These are phyloP conservation scores for Cyphomyrus plagiostoma DNA, from an alignment of 2,113 vertebrate species.

Conservation along the genomic window DNA sequence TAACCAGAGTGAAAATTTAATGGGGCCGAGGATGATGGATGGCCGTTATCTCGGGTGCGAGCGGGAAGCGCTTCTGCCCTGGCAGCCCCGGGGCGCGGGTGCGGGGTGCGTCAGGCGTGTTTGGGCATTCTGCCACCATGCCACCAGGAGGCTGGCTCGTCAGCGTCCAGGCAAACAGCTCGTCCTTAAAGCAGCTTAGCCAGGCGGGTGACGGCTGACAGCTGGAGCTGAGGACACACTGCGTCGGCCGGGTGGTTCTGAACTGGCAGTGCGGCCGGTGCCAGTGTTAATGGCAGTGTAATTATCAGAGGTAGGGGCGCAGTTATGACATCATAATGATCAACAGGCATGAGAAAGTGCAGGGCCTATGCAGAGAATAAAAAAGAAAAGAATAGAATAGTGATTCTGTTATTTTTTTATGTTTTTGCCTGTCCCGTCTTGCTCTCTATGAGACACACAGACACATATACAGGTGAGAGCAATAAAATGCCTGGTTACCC, in stretches of 20 bases:
- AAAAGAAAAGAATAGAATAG: background rate
- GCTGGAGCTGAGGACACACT: background rate
- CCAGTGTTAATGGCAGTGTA: background rate
- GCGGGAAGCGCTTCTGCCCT: conserved; percentile 36
- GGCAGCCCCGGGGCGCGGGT: conserved; percentile 45
- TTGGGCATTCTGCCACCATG: background rate
- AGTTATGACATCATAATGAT: background rate
- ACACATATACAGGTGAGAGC: background rate
- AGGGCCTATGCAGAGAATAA: background rate
- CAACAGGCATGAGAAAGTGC: background rate
- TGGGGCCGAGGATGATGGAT: conserved; percentile 81
- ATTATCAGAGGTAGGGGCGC: background rate
- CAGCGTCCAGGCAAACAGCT: background rate
- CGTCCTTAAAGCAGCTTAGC: background rate
- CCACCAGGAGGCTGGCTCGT: background rate
- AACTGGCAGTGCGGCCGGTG: background rate
- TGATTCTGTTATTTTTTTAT: background rate
- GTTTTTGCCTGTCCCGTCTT: background rate
- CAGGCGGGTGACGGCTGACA: background rate
- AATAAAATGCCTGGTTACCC: background rate
- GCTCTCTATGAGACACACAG: background rate
- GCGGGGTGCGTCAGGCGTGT: background rate
- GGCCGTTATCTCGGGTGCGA: conserved; percentile 57
- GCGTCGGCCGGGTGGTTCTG: background rate
- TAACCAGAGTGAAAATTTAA: conserved; percentile 99